A percentile compares a stretch with the other conserved stretches of the same genome.
Evolutionary conservation across 2,797 vertebrate species (phyloP).

Genomic region (Acanthornis magna): DNA sequence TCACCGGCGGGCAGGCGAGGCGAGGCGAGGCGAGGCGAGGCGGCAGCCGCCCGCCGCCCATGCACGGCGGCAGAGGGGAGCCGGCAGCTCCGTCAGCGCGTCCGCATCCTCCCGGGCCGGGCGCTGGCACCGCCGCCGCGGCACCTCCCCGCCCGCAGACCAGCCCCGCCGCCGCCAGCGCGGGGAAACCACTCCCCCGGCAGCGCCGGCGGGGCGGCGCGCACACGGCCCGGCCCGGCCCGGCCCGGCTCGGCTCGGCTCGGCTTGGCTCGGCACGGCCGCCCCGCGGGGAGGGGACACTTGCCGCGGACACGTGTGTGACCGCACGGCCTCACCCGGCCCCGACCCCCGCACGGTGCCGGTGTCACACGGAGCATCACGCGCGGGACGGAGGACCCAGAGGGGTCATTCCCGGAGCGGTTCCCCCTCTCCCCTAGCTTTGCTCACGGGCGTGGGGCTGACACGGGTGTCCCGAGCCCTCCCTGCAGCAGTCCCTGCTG

Average conservation of each 20-base stretch:
- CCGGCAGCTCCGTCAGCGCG: slow-evolving; percentile 30
- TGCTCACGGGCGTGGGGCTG: not conserved
- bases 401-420: not conserved
- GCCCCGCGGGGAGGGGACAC: not conserved
- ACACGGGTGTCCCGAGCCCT: no score
- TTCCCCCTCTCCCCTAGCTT: no score
- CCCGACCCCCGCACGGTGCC: not conserved
- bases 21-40: not conserved
- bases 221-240: no score
- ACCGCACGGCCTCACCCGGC: no score
- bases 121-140: slow-evolving; percentile 19
- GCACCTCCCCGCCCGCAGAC: slow-evolving; percentile 24
- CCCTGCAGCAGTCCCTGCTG: not conserved
- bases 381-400: not conserved
- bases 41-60: slow-evolving; percentile 24
- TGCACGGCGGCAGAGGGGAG: slow-evolving; percentile 45
- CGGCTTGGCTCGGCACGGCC: not conserved
- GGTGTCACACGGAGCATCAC: not conserved
- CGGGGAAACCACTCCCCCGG: slow-evolving; percentile 36
- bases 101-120: slow-evolving; percentile 34
- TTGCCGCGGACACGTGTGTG: not conserved
- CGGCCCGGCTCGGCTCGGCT: not conserved
- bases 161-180: not conserved
- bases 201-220: not conserved
- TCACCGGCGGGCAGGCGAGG: not conserved